Base-by-base conservation (phyloP, 2,113 vertebrate species). In the Notechis scutatus region DNA sequence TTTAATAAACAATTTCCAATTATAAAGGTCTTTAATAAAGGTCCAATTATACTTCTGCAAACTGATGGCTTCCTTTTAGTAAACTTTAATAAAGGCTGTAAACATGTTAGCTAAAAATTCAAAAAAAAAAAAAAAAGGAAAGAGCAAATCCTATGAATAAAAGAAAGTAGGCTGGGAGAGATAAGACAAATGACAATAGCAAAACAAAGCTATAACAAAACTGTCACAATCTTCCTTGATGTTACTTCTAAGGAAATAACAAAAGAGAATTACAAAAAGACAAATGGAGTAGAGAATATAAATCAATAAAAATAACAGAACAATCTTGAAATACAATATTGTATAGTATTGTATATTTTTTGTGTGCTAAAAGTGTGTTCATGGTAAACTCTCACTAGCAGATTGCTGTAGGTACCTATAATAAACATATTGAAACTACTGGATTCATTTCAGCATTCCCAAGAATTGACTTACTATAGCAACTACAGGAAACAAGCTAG, bases 161-260 rank as follows among this genome's bases (percentile, higher is more conserved):
- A 59, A 91, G 56, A 56, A 93, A 93, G 90, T 74, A 93, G 45
- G 55, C 26, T 92, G 54, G 42, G 54, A 85, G 15, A 59, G 55
- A 55, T 34, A 91, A 93, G 86, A 94, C 39, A 87, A 64, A 89
- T 91, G 45, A 39, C n/a, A 34, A 0, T 92, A 88, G 81, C 54
- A 94, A 93, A 29, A 7, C 89, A 85, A 91, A 56, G 92, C 85
- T 91, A 29, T 90, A 93, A 93, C 39, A 59, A 94, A 92, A 91
- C 39, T 92, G 18, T 42, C 55, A 87, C 55, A 90, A 93, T 93
- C 85, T 59, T 7, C 55, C 54, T 45, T 85, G n/a, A 26, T 69
- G 14, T 9, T 45, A 87, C n/a, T 86, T 88, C 81, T 93, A 92
- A 95, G 87, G 18, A 57, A 94, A 94, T 18, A 34, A 18, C 4